These are phyloP conservation scores for Acanthisitta chloris DNA, from an alignment of 2,113 vertebrate species.

Conservation along the genomic window DNA sequence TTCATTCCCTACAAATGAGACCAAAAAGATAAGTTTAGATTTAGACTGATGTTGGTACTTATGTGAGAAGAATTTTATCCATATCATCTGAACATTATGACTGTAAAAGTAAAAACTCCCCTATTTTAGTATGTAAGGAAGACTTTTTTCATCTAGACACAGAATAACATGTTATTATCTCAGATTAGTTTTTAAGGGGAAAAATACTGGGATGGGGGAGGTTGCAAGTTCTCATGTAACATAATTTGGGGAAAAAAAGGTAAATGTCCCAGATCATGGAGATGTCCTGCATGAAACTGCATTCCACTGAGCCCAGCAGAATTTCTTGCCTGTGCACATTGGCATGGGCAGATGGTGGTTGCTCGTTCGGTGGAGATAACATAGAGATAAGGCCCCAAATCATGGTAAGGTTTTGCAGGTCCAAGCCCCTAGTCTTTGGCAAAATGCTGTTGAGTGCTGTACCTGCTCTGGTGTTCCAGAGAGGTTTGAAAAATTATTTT, in stretches of 20 bases:
- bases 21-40: background rate
- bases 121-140: background rate
- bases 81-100: background rate
- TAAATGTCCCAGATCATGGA: background rate
- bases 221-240: background rate
- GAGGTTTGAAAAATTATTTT: slow-evolving; percentile 49
- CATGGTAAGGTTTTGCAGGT: background rate
- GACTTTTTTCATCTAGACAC: background rate
- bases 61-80: background rate
- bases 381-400: background rate
- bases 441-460: slow-evolving; percentile 29
- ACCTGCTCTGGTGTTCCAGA: slow-evolving; percentile 37
- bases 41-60: background rate
- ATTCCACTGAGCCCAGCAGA: background rate
- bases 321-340: background rate
- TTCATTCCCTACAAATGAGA: background rate
- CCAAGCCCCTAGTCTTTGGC: slow-evolving; percentile 17
- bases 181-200: background rate
- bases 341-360: background rate
- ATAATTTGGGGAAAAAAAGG: background rate
- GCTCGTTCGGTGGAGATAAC: background rate
- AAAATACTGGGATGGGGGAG: background rate
- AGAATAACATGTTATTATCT: background rate
- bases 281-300: background rate
- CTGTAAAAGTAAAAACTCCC: background rate